Conservation (phyloP, 2,113 vertebrate genomes). For the Bos taurus region ARS-UCD2.0 NC_037354.1:40924001-40924500, state of each 20-base stretch:
- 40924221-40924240: conserved; percentile 72
- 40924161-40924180: conserved; percentile 8
- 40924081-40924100: background rate
- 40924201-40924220: conserved; percentile 62
- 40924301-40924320: conserved; percentile 65
- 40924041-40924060: background rate
- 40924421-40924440: background rate
- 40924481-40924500: background rate
- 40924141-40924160: conserved; percentile 40
- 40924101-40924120: conserved; percentile 15
- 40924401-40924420: background rate
- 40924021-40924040: background rate
- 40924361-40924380: background rate
- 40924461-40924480: background rate
- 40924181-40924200: conserved; percentile 59
- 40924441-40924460: background rate
- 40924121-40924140: conserved; percentile 31
- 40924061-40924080: background rate
- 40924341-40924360: conserved; percentile 50
- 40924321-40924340: conserved; percentile 66
- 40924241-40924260: conserved; percentile 71
- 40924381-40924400: background rate
- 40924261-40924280: conserved; percentile 70
- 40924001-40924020: background rate
- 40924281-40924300: conserved; percentile 73